These are phyloP conservation scores for Dryoscopus gambensis DNA, from an alignment of 2,113 vertebrate species.

Conservation along the genomic window DNA sequence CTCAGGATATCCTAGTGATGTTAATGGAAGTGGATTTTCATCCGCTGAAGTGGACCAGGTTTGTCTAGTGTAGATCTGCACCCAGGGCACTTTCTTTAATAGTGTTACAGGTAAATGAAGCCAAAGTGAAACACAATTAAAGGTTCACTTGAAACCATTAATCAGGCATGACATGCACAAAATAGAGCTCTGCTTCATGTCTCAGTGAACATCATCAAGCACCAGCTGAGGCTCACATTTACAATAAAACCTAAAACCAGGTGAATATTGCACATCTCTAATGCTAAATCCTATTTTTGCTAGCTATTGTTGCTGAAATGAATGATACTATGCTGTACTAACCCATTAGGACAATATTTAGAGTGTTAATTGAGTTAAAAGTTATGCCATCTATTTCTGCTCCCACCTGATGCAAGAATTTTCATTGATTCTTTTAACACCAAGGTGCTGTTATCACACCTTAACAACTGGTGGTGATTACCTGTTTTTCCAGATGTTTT, in stretches of 20 bases:
- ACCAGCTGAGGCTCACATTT: neutral
- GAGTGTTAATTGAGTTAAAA: constrained; percentile 49
- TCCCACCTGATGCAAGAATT: neutral
- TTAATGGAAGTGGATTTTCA: neutral
- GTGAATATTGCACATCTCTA: neutral
- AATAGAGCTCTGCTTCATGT: neutral
- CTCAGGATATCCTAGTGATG: neutral
- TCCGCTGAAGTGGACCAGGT: neutral
- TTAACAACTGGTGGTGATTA: constrained; percentile 28
- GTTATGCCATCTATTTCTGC: neutral
- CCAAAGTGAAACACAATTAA: neutral
- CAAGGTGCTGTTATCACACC: constrained; percentile 33
- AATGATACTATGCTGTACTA: constrained; percentile 8
- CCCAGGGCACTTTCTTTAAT: neutral
- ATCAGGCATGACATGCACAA: neutral
- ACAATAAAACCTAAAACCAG: neutral
- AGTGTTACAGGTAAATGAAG: neutral
- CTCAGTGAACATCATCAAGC: neutral
- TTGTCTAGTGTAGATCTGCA: neutral
- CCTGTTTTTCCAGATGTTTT: constrained; percentile 51
- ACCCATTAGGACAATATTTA: constrained; percentile 20
- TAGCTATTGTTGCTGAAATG: constrained; percentile 8
- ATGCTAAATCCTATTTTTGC: neutral
- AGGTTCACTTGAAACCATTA: neutral
- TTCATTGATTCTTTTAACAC: neutral